Evolutionary conservation across 37 sponge, comb jelly and placozoan genomes (phyloP), one percentile per base, ranked within the genome.

Genomic region (Chondrosia reniformis): DNA sequence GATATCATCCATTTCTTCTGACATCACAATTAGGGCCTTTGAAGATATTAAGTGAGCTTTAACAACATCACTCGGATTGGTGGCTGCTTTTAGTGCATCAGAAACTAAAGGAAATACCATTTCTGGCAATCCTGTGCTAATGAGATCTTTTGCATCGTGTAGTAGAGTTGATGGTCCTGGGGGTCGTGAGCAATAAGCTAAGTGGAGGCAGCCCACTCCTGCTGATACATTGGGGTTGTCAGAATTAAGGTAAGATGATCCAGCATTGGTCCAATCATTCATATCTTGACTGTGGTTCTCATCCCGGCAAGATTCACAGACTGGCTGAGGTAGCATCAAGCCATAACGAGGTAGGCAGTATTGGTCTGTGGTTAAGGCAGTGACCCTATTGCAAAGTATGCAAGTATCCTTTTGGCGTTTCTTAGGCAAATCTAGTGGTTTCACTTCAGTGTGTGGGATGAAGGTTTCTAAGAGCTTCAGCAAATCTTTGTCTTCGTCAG

Each of bases 181-280:
- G 36, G 39, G 38, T 34, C 67, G 34, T 33, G 67, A 66, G 36
- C 67, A 66, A 19, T 66, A 3, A 33, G 37, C 38, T 39, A 66
- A 37, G 39, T 66, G 36, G 31, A 66, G 17, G 17, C 67, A 66
- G 9, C 67, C 67, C 33, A 66, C 39, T 6, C 38, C 67, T 5
- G 67, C 67, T 7, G 13, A 40, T 34, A 66, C 67, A 66, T 33
- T 66, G 38, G 67, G 67, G 19, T 66, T 39, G 13, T 66, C 67
- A 31, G 36, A 34, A 7, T 66, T 19, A 28, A 66, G 67, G 36
- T 37, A 66, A 66, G 38, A 19, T 19, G 36, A 8, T 5, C 67
- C 67, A 30, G 67, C 67, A 66, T 66, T 5, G 9, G 17, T 17
- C 67, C 67, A 66, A 31, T 28, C 9, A 36, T 66, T 36, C 67